Base-by-base conservation (phyloP, 1,140 invertebrate species). In the Sycobia sp. region DNA sequence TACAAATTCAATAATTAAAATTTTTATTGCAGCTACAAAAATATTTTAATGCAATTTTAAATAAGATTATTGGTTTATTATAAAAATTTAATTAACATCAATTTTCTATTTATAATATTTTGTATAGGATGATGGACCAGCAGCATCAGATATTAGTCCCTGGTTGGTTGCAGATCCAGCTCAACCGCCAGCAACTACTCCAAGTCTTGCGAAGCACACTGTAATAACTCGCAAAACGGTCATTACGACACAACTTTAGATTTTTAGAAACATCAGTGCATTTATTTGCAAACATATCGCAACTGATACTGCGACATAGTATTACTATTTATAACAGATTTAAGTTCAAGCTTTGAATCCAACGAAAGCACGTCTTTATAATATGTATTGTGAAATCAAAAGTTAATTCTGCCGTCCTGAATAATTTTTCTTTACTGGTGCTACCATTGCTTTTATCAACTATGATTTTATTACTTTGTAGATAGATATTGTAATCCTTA, bases 171-270 rank as follows among this genome's bases (percentile, higher is more conserved):
- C 88, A 16, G 80, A 82, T 57, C 89, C 89, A 50, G 87, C 89
- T 67, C 82, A 85, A 38, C 71, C 80, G 10, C 76, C 79, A 22
- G 66, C 75, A 16, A 83, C 87, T 13, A 86, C 87, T 56, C 86
- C 86, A 56, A 84, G 86, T 5, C 86, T 87, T 60, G 85, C 85
- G 54, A 87, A 86, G 49, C 87, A 89, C 71, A 86, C 87, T 53
- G 83, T 88, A 65, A 89, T 91, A 60, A 89, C 90, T 56, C 85
- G 90, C 67, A 92, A 92, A 83, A 91, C 90, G 62, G 91, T 93
- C 69, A 92, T 93, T 66, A 93, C 90, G 64, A 93, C 91, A 64
- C 91, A 92, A 76, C 84, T 92, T 68, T 92, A 86, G 83, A 58
- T 53, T 32, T 58, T 61, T 41, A 20, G 11, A 11, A 27, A 25